Evolutionary conservation across 2,888 invertebrate genomes (phyloP).

Genomic region (Parasteatoda lunata): DNA sequence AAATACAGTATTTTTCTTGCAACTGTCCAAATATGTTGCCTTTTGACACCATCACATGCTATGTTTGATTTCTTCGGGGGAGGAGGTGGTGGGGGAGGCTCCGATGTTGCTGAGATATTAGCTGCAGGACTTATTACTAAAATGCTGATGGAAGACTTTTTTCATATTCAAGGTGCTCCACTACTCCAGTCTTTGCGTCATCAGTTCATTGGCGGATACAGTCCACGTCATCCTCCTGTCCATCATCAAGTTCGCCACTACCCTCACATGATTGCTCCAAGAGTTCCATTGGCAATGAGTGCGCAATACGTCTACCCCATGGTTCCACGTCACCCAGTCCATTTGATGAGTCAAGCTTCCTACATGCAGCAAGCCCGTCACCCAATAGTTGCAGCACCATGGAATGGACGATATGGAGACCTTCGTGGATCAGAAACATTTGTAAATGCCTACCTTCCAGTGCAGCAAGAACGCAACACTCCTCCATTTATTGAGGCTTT

Average conservation of each 20-base stretch:
- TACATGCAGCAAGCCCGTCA: conserved; percentile 23
- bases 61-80: conserved; percentile 28
- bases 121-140: conserved; percentile 53
- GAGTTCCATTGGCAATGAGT: neutral
- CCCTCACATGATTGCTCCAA: conserved; percentile 7
- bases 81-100: conserved; percentile 20
- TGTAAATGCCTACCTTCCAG: conserved; percentile 11
- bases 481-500: conserved; percentile 6
- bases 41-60: conserved; percentile 17
- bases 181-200: conserved; percentile 18
- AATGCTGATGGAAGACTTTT: conserved; percentile 48
- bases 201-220: neutral
- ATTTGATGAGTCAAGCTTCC: conserved; percentile 9
- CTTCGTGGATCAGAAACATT: conserved; percentile 33
- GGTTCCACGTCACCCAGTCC: neutral
- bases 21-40: neutral
- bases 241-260: conserved; percentile 15
- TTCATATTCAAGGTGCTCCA: neutral
- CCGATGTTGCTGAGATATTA: conserved; percentile 39
- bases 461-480: neutral
- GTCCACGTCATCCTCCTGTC: neutral
- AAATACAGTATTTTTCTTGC: conserved; percentile 13
- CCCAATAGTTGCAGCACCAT: neutral
- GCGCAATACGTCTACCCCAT: conserved; percentile 4
- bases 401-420: conserved; percentile 24